Evolutionary conservation across 2,888 invertebrate species (phyloP).

Genomic region (Phyllotreta cruciferae): DNA sequence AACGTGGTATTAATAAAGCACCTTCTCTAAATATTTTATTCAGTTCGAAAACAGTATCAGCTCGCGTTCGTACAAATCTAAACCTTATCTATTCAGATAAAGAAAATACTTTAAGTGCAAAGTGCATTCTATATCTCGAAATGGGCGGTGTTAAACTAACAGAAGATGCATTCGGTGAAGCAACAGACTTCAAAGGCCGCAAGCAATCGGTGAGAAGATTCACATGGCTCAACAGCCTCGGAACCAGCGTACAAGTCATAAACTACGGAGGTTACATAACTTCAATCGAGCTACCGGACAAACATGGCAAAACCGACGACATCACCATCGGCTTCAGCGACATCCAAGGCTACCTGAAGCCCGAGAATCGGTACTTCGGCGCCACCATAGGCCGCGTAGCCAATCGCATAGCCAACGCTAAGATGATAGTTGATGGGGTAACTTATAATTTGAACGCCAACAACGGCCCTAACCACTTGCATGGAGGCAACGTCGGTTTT

Average conservation of each 20-base stretch:
- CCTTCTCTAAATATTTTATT: too few species aligned
- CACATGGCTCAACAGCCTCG: slow-evolving; percentile 71
- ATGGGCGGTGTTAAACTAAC: slow-evolving; percentile 29
- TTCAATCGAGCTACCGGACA: slow-evolving; percentile 76
- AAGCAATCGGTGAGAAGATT: slow-evolving; percentile 65
- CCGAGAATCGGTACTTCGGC: slow-evolving; percentile 66
- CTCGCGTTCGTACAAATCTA: too few species aligned
- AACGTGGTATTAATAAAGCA: too few species aligned
- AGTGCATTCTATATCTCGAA: background rate
- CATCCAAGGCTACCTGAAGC: slow-evolving; percentile 69
- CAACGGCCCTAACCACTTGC: slow-evolving; percentile 72
- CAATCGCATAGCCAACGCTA: slow-evolving; percentile 77
- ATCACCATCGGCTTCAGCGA: slow-evolving; percentile 83
- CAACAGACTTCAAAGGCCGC: slow-evolving; percentile 50
- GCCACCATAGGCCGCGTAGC: slow-evolving; percentile 86
- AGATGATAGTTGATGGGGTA: slow-evolving; percentile 72
- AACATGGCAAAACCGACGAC: slow-evolving; percentile 74
- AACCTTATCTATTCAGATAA: background rate
- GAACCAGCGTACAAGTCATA: slow-evolving; percentile 69
- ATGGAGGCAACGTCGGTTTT: slow-evolving; percentile 87
- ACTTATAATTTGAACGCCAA: slow-evolving; percentile 76
- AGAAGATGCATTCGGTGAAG: slow-evolving; percentile 52
- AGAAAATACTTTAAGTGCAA: background rate
- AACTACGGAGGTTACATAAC: slow-evolving; percentile 85
- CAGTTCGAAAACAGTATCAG: too few species aligned